A percentile compares a stretch with the other conserved stretches of the same genome.
Evolutionary conservation across 2,888 invertebrate species (phyloP).

Genomic region (Mongoloraphidia duomilia): DNA sequence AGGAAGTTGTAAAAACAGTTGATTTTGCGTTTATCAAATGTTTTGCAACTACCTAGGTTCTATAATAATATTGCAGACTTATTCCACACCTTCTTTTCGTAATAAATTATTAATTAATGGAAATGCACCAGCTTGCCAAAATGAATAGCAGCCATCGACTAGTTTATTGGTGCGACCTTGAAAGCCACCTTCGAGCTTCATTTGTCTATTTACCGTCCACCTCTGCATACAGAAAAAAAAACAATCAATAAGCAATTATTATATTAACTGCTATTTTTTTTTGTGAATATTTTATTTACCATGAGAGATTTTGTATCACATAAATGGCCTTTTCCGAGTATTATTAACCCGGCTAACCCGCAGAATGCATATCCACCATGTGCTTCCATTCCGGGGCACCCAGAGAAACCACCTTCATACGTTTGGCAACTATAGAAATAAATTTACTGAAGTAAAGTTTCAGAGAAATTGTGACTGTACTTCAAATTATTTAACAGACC

Average conservation of each 20-base stretch:
- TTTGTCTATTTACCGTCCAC: constrained; percentile 86
- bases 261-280: background rate
- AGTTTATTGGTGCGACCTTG: constrained; percentile 96
- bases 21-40: background rate
- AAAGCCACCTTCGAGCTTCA: constrained; percentile 91
- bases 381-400: constrained; percentile 88
- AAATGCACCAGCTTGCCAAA: constrained; percentile 94
- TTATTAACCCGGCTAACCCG: constrained; percentile 76
- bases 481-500: constrained; percentile 25
- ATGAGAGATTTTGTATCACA: constrained; percentile 64
- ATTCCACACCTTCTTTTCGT: constrained; percentile 29
- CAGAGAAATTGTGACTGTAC: background rate
- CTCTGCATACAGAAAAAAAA: constrained; percentile 32
- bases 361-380: constrained; percentile 99
- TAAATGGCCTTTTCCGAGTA: constrained; percentile 60
- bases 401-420: constrained; percentile 97
- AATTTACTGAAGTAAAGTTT: background rate
- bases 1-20: background rate
- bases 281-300: constrained; percentile 26
- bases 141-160: constrained; percentile 97
- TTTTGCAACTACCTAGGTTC: no score
- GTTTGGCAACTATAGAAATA: constrained; percentile 67
- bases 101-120: constrained; percentile 71
- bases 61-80: background rate
- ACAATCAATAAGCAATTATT: background rate